These are phyloP conservation scores for Channa maculata DNA, from an alignment of 2,113 vertebrate genomes.

Conservation along the genomic window DNA sequence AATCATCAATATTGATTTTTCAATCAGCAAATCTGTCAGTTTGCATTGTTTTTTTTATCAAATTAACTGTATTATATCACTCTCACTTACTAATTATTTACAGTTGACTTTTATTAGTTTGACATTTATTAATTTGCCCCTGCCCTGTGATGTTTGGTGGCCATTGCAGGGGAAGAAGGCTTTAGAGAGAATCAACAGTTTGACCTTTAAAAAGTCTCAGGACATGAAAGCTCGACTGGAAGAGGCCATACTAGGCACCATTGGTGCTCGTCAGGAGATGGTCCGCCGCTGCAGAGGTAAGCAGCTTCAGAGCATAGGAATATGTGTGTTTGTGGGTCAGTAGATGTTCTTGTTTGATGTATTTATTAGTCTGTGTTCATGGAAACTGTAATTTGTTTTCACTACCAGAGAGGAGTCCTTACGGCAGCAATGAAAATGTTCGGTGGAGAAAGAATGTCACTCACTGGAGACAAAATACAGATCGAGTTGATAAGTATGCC, in stretches of 20 bases:
- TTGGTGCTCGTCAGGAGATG: conserved; percentile 93
- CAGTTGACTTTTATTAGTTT: background rate
- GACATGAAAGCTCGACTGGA: conserved; percentile 95
- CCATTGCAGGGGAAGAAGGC: conserved; percentile 86
- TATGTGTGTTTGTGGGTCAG: conserved; percentile 2
- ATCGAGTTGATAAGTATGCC: conserved; percentile 91
- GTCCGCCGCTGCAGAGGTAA: conserved; percentile 91
- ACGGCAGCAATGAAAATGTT: conserved; percentile 91
- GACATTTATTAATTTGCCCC: background rate
- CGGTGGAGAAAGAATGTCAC: conserved; percentile 92
- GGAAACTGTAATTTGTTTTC: conserved; percentile 13
- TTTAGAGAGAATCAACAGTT: conserved; percentile 91
- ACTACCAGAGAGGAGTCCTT: conserved; percentile 88
- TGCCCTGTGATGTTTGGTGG: background rate
- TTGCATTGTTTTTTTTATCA: no score
- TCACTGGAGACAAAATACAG: conserved; percentile 91
- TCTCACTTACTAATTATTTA: background rate
- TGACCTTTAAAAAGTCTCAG: conserved; percentile 94
- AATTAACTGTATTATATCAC: no score
- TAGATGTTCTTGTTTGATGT: conserved; percentile 4
- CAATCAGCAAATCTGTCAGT: no score
- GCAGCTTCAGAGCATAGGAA: background rate
- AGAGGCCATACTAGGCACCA: conserved; percentile 92
- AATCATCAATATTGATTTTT: no score
- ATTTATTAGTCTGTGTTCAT: conserved; percentile 7